Base-by-base conservation (phyloP, 2,797 vertebrate species). In the Rhadinocentrus ornatus region DNA sequence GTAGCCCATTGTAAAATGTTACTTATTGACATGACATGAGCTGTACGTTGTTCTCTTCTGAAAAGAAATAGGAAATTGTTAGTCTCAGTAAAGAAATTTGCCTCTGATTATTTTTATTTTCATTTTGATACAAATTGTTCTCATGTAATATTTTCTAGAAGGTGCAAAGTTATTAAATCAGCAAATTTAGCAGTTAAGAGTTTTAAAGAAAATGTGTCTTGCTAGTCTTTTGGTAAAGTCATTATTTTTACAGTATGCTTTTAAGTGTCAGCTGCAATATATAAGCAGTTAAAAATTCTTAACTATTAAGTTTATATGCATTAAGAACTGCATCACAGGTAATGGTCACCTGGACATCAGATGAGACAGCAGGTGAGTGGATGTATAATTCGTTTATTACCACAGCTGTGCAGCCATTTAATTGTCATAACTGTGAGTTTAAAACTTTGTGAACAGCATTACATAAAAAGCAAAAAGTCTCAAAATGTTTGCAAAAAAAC, bases 291-390 rank as follows among this genome's bases (percentile, higher is more conserved):
- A n/a, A 44, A 44, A 41, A 41, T 18, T 18, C 15, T 16, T 41
- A 39, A 39, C 37, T 15, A 39, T 39, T 10, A 13, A n/a, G n/a
- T n/a, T n/a, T n/a, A n/a, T n/a, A 32, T 55, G 98, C 95, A 53
- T 96, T 96, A 62, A 99, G 96, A 58, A 97, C 94, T 0, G 98
- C 97, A 57, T 99, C 98, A 76, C 97, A 99, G 69, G 98, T 97
- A 77, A 99, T 99, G 50, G 98, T 99, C 80, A 99, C 98, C 98
- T 99, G 77, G 68, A 77, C 34, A 26, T 70, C n/a, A 52, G 35
- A 52, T 22, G 11, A 69, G 35, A 66, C 2, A 53, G 56, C 10
- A 52, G n/a, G 27, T 34, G 32, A 62, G 15, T 32, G 31, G 6
- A 32, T 32, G 31, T 26, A 27, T 0, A 15, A 29, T 69, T 52